phyloP scores from a whole-genome alignment of 1,140 invertebrate genomes.

The Acyrthosiphon pisum region DNA sequence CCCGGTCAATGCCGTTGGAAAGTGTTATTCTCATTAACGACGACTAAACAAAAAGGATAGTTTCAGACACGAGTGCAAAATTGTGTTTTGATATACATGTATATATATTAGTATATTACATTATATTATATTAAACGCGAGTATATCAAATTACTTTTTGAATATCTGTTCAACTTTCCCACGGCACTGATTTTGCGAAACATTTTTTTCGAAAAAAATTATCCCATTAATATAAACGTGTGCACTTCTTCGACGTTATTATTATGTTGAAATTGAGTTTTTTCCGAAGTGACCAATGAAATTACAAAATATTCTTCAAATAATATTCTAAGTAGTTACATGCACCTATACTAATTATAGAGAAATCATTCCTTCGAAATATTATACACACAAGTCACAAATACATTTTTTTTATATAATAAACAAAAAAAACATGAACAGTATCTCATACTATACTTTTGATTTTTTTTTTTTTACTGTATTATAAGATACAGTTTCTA shows the following conservation, averaged over 20 bases:
- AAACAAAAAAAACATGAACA: neutral
- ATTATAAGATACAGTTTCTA: too few species aligned
- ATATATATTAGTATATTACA: neutral
- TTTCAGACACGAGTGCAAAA: neutral
- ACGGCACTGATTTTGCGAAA: neutral
- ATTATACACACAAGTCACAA: neutral
- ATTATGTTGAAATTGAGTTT: neutral
- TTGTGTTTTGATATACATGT: neutral
- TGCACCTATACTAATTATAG: neutral
- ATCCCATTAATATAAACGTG: conserved; percentile 5
- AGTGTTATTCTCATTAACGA: conserved; percentile 23
- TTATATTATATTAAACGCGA: neutral
- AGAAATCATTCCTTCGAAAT: neutral
- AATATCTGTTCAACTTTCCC: neutral
- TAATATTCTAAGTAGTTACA: neutral
- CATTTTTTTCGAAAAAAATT: neutral
- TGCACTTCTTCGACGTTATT: neutral
- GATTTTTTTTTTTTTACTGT: too few species aligned
- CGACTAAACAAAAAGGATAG: neutral
- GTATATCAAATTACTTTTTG: conserved; percentile 1
- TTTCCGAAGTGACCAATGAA: neutral
- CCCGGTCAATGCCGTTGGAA: neutral
- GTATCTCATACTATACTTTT: neutral
- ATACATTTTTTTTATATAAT: neutral
- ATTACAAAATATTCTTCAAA: neutral